Conservation (phyloP, 1,140 invertebrate genomes). For the Tetramorium simillimum region DNA sequence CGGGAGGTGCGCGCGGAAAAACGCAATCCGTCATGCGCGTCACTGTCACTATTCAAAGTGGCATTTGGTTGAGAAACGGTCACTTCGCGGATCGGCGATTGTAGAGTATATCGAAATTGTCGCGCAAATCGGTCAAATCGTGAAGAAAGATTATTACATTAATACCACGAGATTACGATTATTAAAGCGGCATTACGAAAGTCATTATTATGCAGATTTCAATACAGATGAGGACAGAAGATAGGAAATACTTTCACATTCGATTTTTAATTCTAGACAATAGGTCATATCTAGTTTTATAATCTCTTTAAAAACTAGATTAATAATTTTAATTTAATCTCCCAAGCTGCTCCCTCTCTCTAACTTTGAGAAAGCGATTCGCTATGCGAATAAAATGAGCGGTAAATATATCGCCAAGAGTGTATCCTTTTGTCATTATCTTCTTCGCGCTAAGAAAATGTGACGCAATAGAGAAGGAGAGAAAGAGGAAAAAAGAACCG, state of each 20-base stretch:
- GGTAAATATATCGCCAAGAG: neutral
- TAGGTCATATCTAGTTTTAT: neutral
- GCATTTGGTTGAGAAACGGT: neutral
- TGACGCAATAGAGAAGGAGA: neutral
- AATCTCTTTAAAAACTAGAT: neutral
- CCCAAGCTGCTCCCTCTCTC: neutral
- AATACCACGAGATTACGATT: neutral
- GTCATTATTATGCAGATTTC: neutral
- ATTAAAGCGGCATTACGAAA: too few relatives aligned
- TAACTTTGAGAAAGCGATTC: neutral
- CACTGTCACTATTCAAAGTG: conserved; percentile 7
- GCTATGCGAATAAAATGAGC: neutral
- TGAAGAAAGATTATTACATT: neutral
- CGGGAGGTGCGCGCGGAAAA: conserved; percentile 32
- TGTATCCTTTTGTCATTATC: conserved; percentile 11
- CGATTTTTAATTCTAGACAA: neutral
- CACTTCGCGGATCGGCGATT: neutral
- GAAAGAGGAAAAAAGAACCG: conserved; percentile 4
- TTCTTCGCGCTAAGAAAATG: neutral
- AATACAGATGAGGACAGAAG: neutral
- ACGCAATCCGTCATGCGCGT: conserved; percentile 45
- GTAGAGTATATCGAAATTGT: neutral
- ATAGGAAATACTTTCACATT: neutral
- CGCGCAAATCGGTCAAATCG: neutral
- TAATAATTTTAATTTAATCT: neutral